These are phyloP conservation scores for Apodemia duryi DNA, from an alignment of 2,888 invertebrate species.

Conservation along the genomic window DNA sequence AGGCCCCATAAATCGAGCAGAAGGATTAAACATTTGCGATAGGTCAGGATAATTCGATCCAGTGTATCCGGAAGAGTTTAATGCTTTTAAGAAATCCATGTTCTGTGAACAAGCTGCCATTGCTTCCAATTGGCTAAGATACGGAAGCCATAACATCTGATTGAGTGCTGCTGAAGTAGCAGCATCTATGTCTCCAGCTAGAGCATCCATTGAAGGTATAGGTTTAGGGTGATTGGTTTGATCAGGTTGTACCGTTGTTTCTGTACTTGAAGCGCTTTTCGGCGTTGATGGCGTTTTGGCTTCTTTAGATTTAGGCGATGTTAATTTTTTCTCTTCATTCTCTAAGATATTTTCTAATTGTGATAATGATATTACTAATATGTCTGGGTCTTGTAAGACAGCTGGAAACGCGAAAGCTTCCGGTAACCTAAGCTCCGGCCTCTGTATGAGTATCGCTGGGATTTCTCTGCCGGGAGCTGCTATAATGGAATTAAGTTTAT, in stretches of 20 bases:
- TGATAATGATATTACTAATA: slow-evolving; percentile 86
- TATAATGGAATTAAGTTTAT: slow-evolving; percentile 84
- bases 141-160: slow-evolving; percentile 88
- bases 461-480: slow-evolving; percentile 87
- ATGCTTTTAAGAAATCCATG: slow-evolving; percentile 79
- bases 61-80: slow-evolving; percentile 70
- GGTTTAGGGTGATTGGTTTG: slow-evolving; percentile 46
- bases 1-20: slow-evolving; percentile 61
- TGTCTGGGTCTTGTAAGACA: slow-evolving; percentile 87
- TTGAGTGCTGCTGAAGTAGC: slow-evolving; percentile 84
- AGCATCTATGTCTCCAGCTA: slow-evolving; percentile 83
- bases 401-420: slow-evolving; percentile 86
- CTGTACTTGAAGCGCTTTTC: slow-evolving; percentile 41
- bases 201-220: slow-evolving; percentile 57
- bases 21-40: slow-evolving; percentile 69
- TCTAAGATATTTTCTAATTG: slow-evolving; percentile 84
- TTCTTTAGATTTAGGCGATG: slow-evolving; percentile 39
- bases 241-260: slow-evolving; percentile 41
- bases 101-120: slow-evolving; percentile 78
- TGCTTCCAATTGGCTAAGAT: slow-evolving; percentile 81
- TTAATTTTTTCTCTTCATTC: slow-evolving; percentile 58
- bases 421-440: slow-evolving; percentile 86
- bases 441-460: slow-evolving; percentile 83
- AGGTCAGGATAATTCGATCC: slow-evolving; percentile 71
- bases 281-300: slow-evolving; percentile 41